A percentile compares a stretch with the other conserved stretches of the same genome.
phyloP scores from a whole-genome alignment of 1,140 invertebrate genomes.

The Drosophila sp. region DNA sequence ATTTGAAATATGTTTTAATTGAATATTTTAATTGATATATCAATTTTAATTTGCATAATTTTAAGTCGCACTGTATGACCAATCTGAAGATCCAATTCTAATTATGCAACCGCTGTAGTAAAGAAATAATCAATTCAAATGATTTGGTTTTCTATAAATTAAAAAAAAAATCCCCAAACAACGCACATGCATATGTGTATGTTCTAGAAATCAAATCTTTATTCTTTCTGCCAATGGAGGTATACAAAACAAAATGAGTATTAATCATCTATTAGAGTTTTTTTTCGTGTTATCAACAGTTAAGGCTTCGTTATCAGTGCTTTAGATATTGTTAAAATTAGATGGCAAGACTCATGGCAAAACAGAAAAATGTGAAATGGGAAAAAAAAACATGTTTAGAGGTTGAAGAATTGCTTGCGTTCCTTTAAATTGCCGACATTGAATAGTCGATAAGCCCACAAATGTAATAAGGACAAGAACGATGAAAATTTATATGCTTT shows the following conservation, averaged over 20 bases:
- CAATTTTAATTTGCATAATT: too few species aligned
- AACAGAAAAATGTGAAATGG: not conserved
- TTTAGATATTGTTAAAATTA: slow-evolving; percentile 55
- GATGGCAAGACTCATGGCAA: slow-evolving; percentile 18
- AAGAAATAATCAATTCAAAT: not conserved
- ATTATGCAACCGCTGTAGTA: slow-evolving; percentile 1
- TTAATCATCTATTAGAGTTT: slow-evolving; percentile 28
- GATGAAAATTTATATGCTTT: too few species aligned
- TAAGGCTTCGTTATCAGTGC: slow-evolving; percentile 49
- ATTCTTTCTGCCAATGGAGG: slow-evolving; percentile 5
- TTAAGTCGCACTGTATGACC: too few species aligned
- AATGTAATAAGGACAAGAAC: too few species aligned
- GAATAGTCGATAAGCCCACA: too few species aligned
- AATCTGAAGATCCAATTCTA: not conserved
- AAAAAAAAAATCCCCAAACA: not conserved
- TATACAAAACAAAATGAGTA: slow-evolving; percentile 13
- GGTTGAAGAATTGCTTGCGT: too few species aligned
- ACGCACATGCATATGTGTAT: not conserved
- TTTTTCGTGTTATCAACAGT: slow-evolving; percentile 41
- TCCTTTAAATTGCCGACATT: too few species aligned
- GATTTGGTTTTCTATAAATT: not conserved
- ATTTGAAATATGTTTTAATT: too few species aligned
- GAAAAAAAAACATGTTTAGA: slow-evolving; percentile 1
- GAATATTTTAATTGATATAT: too few species aligned
- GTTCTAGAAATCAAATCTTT: slow-evolving; percentile 17